These are phyloP conservation scores for Meta bourneti DNA, from an alignment of 2,888 invertebrate genomes.

Conservation along the genomic window DNA sequence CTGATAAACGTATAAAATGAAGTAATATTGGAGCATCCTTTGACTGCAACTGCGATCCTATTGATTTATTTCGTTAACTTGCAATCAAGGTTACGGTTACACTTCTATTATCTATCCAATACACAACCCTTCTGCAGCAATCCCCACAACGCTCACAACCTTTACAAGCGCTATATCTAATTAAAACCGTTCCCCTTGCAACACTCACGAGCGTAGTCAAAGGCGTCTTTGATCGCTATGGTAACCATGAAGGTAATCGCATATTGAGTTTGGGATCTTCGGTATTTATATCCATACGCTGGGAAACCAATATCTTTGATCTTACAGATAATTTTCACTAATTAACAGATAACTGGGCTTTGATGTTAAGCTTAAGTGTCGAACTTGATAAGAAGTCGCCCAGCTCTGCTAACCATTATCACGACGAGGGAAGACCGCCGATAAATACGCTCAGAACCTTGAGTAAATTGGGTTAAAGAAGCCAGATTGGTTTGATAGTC, in stretches of 20 bases:
- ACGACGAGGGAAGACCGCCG: not conserved
- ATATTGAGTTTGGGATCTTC: not conserved
- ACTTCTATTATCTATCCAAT: no score
- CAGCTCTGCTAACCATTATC: not conserved
- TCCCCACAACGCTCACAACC: not conserved
- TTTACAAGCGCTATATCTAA: slow-evolving; percentile 10
- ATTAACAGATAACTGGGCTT: slow-evolving; percentile 23
- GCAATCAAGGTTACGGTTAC: no score
- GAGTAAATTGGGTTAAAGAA: not conserved
- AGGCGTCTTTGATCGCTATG: slow-evolving; percentile 19
- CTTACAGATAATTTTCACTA: slow-evolving; percentile 20
- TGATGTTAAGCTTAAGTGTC: slow-evolving; percentile 23
- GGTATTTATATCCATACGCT: slow-evolving; percentile 18
- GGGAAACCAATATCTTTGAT: slow-evolving; percentile 30
- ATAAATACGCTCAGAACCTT: not conserved
- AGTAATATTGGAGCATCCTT: no score
- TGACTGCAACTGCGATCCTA: no score
- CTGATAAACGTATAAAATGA: no score
- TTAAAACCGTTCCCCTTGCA: slow-evolving; percentile 16
- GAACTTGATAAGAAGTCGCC: slow-evolving; percentile 2
- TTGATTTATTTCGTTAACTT: no score
- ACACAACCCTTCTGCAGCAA: no score
- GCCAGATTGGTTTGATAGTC: not conserved
- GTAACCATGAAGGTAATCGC: not conserved
- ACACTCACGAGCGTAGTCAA: not conserved